Evolutionary conservation across 92 coral and sea anemone genomes (phyloP).

Genomic region (Meandrina meandrites): DNA sequence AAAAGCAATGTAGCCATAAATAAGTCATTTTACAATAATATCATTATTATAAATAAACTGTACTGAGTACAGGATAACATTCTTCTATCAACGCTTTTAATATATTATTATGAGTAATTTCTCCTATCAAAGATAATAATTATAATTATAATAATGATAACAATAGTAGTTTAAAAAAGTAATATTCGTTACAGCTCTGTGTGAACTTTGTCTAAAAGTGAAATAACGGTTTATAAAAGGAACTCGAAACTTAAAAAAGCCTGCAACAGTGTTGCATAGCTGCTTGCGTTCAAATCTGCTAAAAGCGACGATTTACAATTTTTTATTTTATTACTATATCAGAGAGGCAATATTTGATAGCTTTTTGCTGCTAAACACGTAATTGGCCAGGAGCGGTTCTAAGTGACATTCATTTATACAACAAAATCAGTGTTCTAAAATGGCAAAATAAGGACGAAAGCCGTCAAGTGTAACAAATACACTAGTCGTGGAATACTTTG

Average conservation of each 20-base stretch:
- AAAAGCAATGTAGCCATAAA: conserved; percentile 42
- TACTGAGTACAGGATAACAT: conserved; percentile 40
- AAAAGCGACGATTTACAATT: background rate
- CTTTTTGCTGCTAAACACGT: background rate
- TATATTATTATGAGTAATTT: conserved; percentile 26
- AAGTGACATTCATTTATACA: background rate
- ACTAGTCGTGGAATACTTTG: conserved; percentile 2
- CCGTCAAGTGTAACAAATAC: background rate
- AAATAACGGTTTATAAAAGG: conserved; percentile 25
- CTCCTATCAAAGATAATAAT: conserved; percentile 36
- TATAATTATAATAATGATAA: conserved; percentile 1
- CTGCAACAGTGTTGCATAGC: background rate
- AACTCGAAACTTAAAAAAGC: conserved; percentile 21
- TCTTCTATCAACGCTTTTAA: conserved; percentile 11
- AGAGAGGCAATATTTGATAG: conserved; percentile 5
- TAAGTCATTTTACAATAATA: conserved; percentile 42
- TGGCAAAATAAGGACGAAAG: background rate
- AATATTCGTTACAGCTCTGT: conserved; percentile 27
- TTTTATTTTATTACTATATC: background rate
- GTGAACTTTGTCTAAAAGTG: conserved; percentile 21
- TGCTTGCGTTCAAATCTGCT: background rate
- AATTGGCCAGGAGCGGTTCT: background rate
- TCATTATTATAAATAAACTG: conserved; percentile 44
- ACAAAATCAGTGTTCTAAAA: background rate
- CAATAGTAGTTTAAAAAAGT: conserved; percentile 29